Conservation (phyloP, 1,140 invertebrate genomes). For the Ephestia elutella region DNA sequence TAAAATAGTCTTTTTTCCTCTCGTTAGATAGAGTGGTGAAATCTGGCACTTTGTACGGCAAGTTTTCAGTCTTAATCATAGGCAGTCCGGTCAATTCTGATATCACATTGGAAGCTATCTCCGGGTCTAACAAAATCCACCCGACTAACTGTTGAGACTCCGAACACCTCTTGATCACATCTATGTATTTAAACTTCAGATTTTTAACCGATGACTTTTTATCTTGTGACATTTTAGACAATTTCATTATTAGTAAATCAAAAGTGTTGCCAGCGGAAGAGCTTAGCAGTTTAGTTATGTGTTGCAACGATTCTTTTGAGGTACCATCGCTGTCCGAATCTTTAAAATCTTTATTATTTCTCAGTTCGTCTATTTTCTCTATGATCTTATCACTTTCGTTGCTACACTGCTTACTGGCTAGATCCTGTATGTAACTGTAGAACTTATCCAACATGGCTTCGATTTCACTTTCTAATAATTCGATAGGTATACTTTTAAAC, state of each 20-base stretch:
- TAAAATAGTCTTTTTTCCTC: constrained; percentile 54
- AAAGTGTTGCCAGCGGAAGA: constrained; percentile 50
- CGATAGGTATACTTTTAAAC: constrained; percentile 56
- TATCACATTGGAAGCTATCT: constrained; percentile 50
- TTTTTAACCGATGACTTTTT: constrained; percentile 50
- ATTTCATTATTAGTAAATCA: constrained; percentile 57
- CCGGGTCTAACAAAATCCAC: constrained; percentile 55
- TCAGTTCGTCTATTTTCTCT: constrained; percentile 45
- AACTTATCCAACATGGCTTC: constrained; percentile 58
- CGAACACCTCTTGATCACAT: constrained; percentile 45
- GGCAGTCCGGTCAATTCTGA: constrained; percentile 48
- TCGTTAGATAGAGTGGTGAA: constrained; percentile 39
- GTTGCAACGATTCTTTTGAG: constrained; percentile 44
- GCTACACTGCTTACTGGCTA: constrained; percentile 41
- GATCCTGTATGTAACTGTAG: constrained; percentile 54
- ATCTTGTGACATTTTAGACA: constrained; percentile 50
- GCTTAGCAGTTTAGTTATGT: constrained; percentile 50
- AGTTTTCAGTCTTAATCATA: constrained; percentile 39
- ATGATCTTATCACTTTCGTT: constrained; percentile 49
- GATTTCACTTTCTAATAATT: constrained; percentile 53
- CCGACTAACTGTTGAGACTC: constrained; percentile 49
- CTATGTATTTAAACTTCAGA: constrained; percentile 59
- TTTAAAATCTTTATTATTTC: constrained; percentile 29
- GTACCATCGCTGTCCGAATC: constrained; percentile 43
- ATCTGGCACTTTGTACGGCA: constrained; percentile 44